Base-by-base conservation (phyloP, 2,113 vertebrate genomes). In the Plotosus lineatus region DNA sequence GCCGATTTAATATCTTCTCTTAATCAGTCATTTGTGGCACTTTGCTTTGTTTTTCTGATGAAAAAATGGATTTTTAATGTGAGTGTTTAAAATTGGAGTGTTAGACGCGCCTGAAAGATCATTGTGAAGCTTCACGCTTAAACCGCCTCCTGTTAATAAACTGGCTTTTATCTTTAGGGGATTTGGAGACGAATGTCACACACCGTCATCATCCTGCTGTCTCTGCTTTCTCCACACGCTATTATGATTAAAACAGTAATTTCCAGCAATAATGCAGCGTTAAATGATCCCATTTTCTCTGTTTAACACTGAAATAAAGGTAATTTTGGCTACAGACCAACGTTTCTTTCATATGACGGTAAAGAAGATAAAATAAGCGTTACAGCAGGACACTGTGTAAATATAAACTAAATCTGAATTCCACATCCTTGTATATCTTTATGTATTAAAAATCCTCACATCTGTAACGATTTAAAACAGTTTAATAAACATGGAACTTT, bases 41-140 rank as follows among this genome's bases (percentile, higher is more conserved):
- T 8, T 48, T 15, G 19, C 23, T 60, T 63, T 72, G 65, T 61
- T 55, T 72, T 73, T 51, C 9, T 23, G 60, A 66, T 15, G 44
- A 66, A 81, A 80, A 61, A 53, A 81, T 75, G 50, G 36, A 72
- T 79, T 75, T 66, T 81, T 81, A 44, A 65, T 81, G 79, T 14
- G 58, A 65, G 79, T 40, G 61, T 75, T 77, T 60, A 77, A 75
- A 53, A 72, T 55, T 1, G 51, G 53, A 44, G 72, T 50, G 14
- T 81, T 75, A 50, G 58, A 65, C 17, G n/a, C 40, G 71, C 71
- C 15, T 40, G 71, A 65, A 26, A 72, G 46, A 79, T 55, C 51
- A 48, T 58, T 79, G 42, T 56, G 78, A 28, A 71, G 78, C 78
- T 46, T 72, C 66, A 72, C 40, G 66, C 78, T 40, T 72, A 60